Evolutionary conservation across 1,140 invertebrate species (phyloP).

Genomic region (Panagrolaimus sp.): DNA sequence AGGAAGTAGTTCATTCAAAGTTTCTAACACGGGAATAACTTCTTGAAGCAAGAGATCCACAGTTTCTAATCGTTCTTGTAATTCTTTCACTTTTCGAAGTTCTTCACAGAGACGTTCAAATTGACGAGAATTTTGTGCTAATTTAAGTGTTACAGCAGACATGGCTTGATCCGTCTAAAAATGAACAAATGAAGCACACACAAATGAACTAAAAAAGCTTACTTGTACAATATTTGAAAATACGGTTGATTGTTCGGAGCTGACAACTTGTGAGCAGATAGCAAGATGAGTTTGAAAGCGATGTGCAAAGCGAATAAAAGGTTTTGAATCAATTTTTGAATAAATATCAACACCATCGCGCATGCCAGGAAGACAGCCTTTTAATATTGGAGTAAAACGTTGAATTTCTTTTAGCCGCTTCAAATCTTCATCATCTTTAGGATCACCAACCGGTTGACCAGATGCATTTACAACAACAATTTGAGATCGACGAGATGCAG

Average conservation of each 20-base stretch:
- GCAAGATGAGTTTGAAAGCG: conserved; percentile 7
- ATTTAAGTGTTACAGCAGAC: neutral
- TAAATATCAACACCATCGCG: neutral
- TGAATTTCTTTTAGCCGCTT: conserved; percentile 2
- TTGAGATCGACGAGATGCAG: conserved; percentile 4
- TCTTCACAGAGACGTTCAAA: conserved; percentile 11
- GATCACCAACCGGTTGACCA: neutral
- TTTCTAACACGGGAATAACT: neutral
- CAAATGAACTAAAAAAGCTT: neutral
- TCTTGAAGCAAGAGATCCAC: neutral
- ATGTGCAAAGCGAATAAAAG: neutral
- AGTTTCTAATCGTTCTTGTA: neutral
- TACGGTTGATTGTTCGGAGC: neutral
- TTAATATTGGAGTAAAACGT: conserved; percentile 8
- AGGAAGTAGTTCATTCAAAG: conserved; percentile 2
- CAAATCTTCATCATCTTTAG: conserved; percentile 13
- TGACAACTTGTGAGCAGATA: conserved; percentile 1
- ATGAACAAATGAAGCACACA: neutral
- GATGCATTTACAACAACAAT: neutral
- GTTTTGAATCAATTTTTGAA: neutral
- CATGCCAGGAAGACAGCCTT: conserved; percentile 1
- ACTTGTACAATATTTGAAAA: conserved; percentile 3
- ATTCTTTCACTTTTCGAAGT: neutral
- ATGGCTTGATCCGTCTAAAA: conserved; percentile 1
- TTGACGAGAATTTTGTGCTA: neutral